Evolutionary conservation across 2,797 vertebrate genomes (phyloP).

Genomic region (Coendou prehensilis): DNA sequence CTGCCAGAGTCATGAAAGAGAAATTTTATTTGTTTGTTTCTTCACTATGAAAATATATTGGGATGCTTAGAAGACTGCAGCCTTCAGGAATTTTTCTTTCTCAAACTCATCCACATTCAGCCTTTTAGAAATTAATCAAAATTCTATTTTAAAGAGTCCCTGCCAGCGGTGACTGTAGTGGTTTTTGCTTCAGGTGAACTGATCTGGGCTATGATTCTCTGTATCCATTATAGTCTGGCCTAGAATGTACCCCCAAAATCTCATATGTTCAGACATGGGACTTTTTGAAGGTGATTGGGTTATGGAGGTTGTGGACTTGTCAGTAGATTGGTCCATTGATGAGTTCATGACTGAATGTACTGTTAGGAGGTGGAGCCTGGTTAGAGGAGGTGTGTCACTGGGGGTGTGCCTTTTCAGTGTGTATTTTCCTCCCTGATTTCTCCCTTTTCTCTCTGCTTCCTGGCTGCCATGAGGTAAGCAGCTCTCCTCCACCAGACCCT

Average conservation of each 20-base stretch:
- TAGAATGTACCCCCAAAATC: not conserved
- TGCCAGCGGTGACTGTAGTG: not conserved
- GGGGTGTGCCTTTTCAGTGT: not conserved
- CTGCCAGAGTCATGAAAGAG: not conserved
- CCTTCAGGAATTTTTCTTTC: not conserved
- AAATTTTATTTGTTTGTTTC: not conserved
- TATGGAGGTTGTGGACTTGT: not conserved
- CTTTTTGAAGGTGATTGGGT: not conserved
- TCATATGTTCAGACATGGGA: not conserved
- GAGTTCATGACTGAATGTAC: not conserved
- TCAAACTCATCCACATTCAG: not conserved
- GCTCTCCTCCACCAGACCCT: not conserved
- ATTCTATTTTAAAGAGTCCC: not conserved
- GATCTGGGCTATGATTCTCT: not conserved
- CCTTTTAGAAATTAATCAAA: not conserved
- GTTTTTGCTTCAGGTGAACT: not conserved
- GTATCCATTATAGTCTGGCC: not conserved
- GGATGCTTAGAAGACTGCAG: not conserved
- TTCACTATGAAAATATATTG: not conserved
- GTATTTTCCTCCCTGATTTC: not conserved
- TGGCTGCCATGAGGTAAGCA: not conserved
- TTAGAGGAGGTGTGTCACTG: not conserved
- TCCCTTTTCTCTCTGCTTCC: not conserved
- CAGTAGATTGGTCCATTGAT: not conserved
- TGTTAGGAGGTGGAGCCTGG: not conserved